Percentiles rank a stretch among this genome's conserved stretches.
Conservation (phyloP, 2,113 vertebrate species). For the Anguilla rostrata region DNA sequence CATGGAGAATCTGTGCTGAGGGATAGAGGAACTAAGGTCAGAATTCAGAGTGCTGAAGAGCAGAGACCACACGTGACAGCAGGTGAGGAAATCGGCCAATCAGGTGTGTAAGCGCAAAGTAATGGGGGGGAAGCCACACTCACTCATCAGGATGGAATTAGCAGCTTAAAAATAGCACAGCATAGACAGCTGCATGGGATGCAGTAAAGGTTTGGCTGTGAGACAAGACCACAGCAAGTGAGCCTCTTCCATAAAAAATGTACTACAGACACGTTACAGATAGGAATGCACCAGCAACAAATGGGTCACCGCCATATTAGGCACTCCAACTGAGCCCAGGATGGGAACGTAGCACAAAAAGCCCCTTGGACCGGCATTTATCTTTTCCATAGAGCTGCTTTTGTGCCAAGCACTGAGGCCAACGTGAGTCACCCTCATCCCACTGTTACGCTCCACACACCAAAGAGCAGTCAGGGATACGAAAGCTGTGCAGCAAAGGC, state of each 20-base stretch:
- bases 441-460: background rate
- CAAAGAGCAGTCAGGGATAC: background rate
- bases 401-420: background rate
- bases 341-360: background rate
- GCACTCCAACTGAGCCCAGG: background rate
- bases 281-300: background rate
- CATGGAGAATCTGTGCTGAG: background rate
- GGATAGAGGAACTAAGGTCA: background rate
- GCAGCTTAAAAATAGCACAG: constrained; percentile 30
- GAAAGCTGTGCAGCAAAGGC: background rate
- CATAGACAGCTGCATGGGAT: constrained; percentile 1
- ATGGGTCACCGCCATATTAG: constrained; percentile 3
- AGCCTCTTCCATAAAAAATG: background rate
- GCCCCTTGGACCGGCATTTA: background rate
- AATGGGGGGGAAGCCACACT: background rate
- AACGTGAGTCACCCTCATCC: background rate
- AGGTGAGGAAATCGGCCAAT: constrained; percentile 5
- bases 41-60: background rate
- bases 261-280: background rate
- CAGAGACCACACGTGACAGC: background rate
- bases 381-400: background rate
- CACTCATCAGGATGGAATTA: constrained; percentile 20
- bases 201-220: background rate
- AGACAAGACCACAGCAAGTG: background rate
- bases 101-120: constrained; percentile 11